These are phyloP conservation scores for Silurus glanis DNA, from an alignment of 2,113 vertebrate genomes.

Conservation along the genomic window DNA sequence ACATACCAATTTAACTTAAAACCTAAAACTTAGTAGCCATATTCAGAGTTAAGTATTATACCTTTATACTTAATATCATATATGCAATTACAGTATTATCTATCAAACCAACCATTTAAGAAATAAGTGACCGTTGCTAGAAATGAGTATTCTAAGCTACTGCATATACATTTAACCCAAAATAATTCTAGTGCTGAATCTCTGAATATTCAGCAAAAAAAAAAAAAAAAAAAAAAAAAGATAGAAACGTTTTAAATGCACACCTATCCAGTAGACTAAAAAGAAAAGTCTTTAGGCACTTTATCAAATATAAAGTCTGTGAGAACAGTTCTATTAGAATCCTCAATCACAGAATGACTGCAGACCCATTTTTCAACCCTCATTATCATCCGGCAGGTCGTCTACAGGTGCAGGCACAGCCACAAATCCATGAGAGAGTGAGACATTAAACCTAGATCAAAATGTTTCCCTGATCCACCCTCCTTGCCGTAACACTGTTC, in stretches of 20 bases:
- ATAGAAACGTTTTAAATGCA: background rate
- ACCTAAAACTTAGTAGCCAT: no score
- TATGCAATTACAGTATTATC: no score
- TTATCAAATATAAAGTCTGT: background rate
- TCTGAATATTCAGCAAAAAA: background rate
- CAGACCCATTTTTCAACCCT: background rate
- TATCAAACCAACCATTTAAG: background rate
- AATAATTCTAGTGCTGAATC: background rate
- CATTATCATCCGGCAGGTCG: constrained; percentile 16
- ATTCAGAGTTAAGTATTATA: no score
- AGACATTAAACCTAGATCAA: constrained; percentile 70
- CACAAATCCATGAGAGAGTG: constrained; percentile 63
- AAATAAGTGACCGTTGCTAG: background rate
- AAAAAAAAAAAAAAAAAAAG: background rate
- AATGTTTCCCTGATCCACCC: constrained; percentile 59
- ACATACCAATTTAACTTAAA: background rate
- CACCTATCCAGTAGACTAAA: background rate
- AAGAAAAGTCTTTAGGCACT: background rate
- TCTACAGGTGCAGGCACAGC: constrained; percentile 59
- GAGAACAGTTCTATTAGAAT: background rate
- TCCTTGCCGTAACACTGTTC: constrained; percentile 57
- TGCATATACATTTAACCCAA: background rate
- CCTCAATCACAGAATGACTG: constrained; percentile 1
- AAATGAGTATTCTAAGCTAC: background rate
- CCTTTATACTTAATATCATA: no score